These are phyloP conservation scores for Pteruthius melanotis DNA, from an alignment of 2,113 vertebrate species.

Conservation along the genomic window DNA sequence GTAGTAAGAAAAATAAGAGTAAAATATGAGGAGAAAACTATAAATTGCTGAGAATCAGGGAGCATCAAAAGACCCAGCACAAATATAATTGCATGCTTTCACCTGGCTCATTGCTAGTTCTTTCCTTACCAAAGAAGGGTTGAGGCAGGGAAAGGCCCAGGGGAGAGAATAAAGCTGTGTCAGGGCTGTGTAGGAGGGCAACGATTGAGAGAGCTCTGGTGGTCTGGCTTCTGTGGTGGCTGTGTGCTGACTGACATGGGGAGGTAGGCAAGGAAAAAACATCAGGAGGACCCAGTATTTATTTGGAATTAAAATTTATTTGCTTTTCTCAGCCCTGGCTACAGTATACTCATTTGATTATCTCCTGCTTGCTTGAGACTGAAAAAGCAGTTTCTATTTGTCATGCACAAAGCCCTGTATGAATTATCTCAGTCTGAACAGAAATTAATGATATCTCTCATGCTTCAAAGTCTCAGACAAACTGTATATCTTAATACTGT, in stretches of 20 bases:
- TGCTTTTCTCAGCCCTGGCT: not conserved
- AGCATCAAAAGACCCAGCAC: not conserved
- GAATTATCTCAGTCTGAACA: not conserved
- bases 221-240: not conserved
- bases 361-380: not conserved
- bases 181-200: not conserved
- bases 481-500: not conserved
- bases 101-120: not conserved
- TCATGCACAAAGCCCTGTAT: not conserved
- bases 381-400: not conserved
- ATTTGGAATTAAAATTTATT: not conserved
- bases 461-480: not conserved
- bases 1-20: not conserved
- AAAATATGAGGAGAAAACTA: not conserved
- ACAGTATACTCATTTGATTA: not conserved
- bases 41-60: not conserved
- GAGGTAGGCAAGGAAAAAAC: not conserved
- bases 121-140: not conserved
- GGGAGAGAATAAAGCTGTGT: not conserved
- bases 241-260: fast-evolving
- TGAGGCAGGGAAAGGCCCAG: not conserved
- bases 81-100: not conserved
- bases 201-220: not conserved
- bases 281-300: not conserved
- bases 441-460: not conserved